Evolutionary conservation across 2,888 invertebrate genomes (phyloP).

Genomic region (Rambutsinella grinnellia): DNA sequence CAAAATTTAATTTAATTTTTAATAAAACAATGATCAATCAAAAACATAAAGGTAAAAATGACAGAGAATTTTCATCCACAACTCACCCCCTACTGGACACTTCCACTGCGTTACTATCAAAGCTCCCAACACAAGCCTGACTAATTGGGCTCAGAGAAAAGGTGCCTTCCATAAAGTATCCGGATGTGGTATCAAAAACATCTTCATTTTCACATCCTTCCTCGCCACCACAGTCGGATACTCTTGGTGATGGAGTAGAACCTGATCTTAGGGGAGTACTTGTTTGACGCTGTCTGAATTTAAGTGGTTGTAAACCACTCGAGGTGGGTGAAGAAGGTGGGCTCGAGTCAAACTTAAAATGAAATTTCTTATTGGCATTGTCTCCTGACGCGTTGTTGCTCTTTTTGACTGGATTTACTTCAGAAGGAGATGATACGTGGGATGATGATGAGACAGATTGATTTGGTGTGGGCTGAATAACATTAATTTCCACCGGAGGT

Average conservation of each 20-base stretch:
- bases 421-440: slow-evolving; percentile 1
- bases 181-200: slow-evolving; percentile 43
- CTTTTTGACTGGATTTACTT: neutral
- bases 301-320: neutral
- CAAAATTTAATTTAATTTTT: neutral
- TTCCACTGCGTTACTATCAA: slow-evolving; percentile 18
- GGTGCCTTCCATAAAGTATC: slow-evolving; percentile 47
- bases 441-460: neutral
- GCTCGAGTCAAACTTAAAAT: slow-evolving; percentile 32
- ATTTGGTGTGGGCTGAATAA: slow-evolving; percentile 51
- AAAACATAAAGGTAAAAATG: too few species aligned
- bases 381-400: slow-evolving; percentile 3
- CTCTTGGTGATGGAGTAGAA: slow-evolving; percentile 49
- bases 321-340: neutral
- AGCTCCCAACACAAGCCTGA: slow-evolving; percentile 22
- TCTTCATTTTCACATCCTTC: slow-evolving; percentile 24
- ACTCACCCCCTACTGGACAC: slow-evolving; percentile 15
- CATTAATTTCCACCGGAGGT: slow-evolving; percentile 53
- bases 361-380: slow-evolving; percentile 18
- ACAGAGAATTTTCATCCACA: slow-evolving; percentile 1
- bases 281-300: slow-evolving; percentile 44
- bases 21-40: too few species aligned
- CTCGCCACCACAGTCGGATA: slow-evolving; percentile 36
- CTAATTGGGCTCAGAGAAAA: slow-evolving; percentile 61
- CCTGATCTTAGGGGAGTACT: slow-evolving; percentile 61